Conservation (phyloP, 2,888 invertebrate genomes). For the Alentia gelatinosa region DNA sequence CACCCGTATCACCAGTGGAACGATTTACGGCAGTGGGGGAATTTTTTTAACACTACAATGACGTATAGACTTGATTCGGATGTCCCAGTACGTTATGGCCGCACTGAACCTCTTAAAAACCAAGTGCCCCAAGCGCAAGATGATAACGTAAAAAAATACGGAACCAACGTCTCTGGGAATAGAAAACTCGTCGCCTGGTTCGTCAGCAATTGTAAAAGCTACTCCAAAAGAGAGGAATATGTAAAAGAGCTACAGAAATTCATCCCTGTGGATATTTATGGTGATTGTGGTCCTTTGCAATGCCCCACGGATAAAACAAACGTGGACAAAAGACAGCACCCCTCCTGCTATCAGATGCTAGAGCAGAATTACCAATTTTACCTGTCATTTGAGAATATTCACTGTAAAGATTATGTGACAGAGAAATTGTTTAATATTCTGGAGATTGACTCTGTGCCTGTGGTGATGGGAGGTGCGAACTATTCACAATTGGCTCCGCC, state of each 20-base stretch:
- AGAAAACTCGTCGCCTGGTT: conserved; percentile 67
- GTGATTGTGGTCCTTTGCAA: conserved; percentile 64
- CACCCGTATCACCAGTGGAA: conserved; percentile 57
- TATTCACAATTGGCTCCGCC: conserved; percentile 60
- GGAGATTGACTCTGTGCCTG: conserved; percentile 58
- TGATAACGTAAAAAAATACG: neutral
- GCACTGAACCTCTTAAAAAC: neutral
- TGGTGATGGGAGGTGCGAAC: conserved; percentile 62
- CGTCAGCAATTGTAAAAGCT: conserved; percentile 67
- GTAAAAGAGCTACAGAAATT: conserved; percentile 62
- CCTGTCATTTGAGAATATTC: conserved; percentile 66
- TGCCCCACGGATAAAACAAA: conserved; percentile 38
- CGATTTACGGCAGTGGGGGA: conserved; percentile 16
- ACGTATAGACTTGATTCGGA: conserved; percentile 68
- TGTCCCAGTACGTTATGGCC: conserved; percentile 64
- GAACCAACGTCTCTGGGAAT: too few species aligned
- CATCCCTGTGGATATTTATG: conserved; percentile 66
- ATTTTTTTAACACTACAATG: conserved; percentile 68
- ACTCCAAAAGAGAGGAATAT: conserved; percentile 63
- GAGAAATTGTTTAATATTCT: conserved; percentile 64
- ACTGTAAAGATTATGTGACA: conserved; percentile 66
- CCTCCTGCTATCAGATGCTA: conserved; percentile 48
- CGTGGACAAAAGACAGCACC: neutral
- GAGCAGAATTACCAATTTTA: conserved; percentile 63
- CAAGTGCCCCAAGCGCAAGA: neutral